A percentile compares a stretch with the other conserved stretches of the same genome.
These are phyloP conservation scores for Synodontis membranacea DNA, from an alignment of 2,113 vertebrate species.

Conservation along the genomic window DNA sequence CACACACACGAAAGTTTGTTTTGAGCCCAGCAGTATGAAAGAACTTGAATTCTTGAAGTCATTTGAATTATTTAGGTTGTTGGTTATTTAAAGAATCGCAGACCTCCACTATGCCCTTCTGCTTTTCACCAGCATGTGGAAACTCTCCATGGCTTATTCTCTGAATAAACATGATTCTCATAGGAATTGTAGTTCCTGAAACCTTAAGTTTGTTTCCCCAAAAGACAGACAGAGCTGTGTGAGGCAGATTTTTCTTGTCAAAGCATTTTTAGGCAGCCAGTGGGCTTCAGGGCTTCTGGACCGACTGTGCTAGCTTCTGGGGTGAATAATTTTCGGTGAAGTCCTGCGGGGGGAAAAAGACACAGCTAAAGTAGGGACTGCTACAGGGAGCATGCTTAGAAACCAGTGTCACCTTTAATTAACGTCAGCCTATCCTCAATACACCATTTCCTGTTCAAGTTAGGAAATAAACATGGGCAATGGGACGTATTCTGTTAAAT, in stretches of 20 bases:
- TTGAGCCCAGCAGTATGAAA: neutral
- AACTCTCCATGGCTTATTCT: neutral
- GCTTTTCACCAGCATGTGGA: neutral
- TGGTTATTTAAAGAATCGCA: constrained; percentile 19
- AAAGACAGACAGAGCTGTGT: constrained; percentile 16
- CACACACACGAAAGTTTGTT: neutral
- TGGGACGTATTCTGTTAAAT: neutral
- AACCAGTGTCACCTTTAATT: constrained; percentile 33
- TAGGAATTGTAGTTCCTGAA: constrained; percentile 23
- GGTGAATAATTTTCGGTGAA: constrained; percentile 16
- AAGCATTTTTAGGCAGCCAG: neutral
- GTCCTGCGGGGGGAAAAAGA: neutral
- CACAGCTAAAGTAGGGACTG: constrained; percentile 1
- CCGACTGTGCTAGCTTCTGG: constrained; percentile 7
- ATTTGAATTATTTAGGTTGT: constrained; percentile 10
- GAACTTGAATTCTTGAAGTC: neutral
- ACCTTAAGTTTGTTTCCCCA: neutral
- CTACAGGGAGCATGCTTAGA: constrained; percentile 22
- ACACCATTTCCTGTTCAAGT: constrained; percentile 26
- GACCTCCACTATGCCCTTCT: neutral
- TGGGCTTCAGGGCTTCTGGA: neutral
- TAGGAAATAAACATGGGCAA: constrained; percentile 15
- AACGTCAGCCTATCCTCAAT: neutral
- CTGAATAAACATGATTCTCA: constrained; percentile 11
- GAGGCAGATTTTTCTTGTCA: neutral